Base-by-base conservation (phyloP, 1,140 invertebrate species). In the Bacillus rossius region DNA sequence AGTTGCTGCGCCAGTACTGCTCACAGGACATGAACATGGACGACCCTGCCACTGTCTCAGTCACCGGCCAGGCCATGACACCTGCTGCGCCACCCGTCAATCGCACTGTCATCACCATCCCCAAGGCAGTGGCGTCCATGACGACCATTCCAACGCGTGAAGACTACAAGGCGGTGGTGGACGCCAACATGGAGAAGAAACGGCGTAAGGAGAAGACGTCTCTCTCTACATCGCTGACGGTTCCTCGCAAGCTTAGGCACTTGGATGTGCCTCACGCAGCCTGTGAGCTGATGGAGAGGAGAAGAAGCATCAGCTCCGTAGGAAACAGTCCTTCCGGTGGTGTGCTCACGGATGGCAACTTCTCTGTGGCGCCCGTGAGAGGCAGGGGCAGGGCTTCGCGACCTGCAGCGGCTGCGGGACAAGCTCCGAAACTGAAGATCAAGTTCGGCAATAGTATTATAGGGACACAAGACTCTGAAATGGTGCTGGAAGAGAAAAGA, bases 1-100 rank as follows among this genome's bases (percentile, higher is more conserved):
- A 94, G 71, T 68, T 94, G 10, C 72, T 94, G 13, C 79, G 89
- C 13, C 84, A 91, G 66, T 94, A 94, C 69, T 91, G 89, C 72
- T 89, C 87, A 1, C 88, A 94, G 69, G 88, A 92, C 65, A 90
- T 88, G 80, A 89, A 91, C 60, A 88, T 88, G 80, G 87, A 88
- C 62, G 86, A 89, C 61, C 81, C 84, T 1, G 71, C 75, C 7
- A 67, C 76, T 59, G 67, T 77, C 0, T 64, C 77, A 2, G 48
- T 59, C 3, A 40, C 59, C 8, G 55, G 56, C 4, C 52, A 60
- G 38, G 55, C 65, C 14, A 61, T 61, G 38, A 73, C 78, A 2
- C 69, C 77, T 7, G 82, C 84, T 3, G 79, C 82, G n/a, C 82
- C 84, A 29, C 82, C 83, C 0, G 67, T 87, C 13, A 82, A 77